A percentile compares a stretch with the other conserved stretches of the same genome.
phyloP scores from a whole-genome alignment of 2,888 invertebrate genomes.

The Yponomeuta evonymella region DNA sequence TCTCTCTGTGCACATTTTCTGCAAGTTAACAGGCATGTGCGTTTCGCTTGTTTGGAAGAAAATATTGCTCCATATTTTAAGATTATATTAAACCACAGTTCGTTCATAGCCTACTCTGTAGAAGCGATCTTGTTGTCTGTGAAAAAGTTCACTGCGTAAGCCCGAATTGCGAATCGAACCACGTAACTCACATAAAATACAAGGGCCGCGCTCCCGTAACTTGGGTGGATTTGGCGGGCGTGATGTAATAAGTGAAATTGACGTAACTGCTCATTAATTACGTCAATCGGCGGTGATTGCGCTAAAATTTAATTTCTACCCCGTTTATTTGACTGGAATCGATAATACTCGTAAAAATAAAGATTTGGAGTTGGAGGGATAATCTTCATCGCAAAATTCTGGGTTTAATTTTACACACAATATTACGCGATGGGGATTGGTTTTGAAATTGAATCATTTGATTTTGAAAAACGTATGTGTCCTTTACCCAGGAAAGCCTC shows the following conservation, averaged over 20 bases:
- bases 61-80: neutral
- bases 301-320: neutral
- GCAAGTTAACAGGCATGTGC: too few relatives aligned
- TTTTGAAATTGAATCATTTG: neutral
- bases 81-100: slow-evolving; percentile 10
- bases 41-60: neutral
- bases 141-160: slow-evolving; percentile 9
- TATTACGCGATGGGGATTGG: neutral
- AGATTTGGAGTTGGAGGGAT: too few relatives aligned
- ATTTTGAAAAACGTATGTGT: too few relatives aligned
- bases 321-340: neutral
- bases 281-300: neutral
- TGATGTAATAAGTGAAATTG: slow-evolving; percentile 22
- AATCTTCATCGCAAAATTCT: too few relatives aligned
- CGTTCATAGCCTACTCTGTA: neutral
- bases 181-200: slow-evolving; percentile 46
- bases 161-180: slow-evolving; percentile 31
- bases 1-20: too few relatives aligned
- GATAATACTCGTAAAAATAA: neutral
- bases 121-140: neutral
- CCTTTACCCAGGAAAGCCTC: too few relatives aligned
- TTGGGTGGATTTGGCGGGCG: slow-evolving; percentile 23
- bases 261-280: slow-evolving; percentile 13
- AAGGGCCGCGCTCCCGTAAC: slow-evolving; percentile 34
- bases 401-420: neutral